A percentile compares a stretch with the other conserved stretches of the same genome.
Conservation (phyloP, 1,140 invertebrate genomes). For the Procambarus clarkii region DNA sequence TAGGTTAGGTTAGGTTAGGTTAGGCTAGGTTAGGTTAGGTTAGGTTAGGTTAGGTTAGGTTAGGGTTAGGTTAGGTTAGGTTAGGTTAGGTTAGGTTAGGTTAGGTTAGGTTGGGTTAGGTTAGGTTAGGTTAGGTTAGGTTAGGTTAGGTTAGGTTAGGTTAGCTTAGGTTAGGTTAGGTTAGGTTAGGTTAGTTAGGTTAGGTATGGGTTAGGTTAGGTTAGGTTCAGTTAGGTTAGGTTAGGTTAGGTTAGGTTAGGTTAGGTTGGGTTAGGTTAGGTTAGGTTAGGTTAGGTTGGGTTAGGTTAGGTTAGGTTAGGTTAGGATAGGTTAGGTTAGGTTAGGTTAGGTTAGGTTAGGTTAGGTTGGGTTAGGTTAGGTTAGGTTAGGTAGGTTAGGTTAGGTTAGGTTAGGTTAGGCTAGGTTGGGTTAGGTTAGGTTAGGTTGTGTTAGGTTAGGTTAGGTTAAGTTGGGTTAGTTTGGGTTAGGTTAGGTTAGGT, state of each 20-base stretch:
- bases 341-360: constrained; percentile 6
- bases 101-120: constrained; percentile 6
- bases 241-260: too few species aligned
- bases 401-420: too few species aligned
- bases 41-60: background rate
- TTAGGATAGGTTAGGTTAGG: background rate
- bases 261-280: background rate
- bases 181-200: background rate
- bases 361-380: too few species aligned
- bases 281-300: background rate
- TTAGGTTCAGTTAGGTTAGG: too few species aligned
- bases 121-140: constrained; percentile 10
- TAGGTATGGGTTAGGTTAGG: background rate
- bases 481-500: too few species aligned
- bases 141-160: constrained; percentile 6
- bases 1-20: too few species aligned
- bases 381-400: too few species aligned
- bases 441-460: too few species aligned
- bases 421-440: too few species aligned
- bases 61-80: background rate
- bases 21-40: background rate
- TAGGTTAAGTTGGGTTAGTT: too few species aligned
- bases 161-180: background rate
- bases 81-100: background rate
- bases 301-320: constrained; percentile 1